Base-by-base conservation (phyloP, 2,797 vertebrate genomes). In the Artibeus jamaicensis region DNA sequence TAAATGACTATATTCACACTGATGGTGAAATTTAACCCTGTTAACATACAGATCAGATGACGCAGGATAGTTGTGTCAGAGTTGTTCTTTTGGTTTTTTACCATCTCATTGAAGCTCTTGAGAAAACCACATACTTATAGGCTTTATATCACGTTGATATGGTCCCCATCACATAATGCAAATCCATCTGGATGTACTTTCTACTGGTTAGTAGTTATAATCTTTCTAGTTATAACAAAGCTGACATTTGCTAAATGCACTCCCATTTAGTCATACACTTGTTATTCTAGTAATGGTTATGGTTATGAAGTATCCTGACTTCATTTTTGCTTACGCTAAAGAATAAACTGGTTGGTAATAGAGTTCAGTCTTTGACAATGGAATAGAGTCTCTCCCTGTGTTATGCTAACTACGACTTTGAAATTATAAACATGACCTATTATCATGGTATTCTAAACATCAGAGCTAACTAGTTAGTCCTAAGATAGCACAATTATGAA, bases 111-210 rank as follows among this genome's bases (percentile, higher is more conserved):
- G 67, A 89, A 26, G 19, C 26, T 81, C 32, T 85, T 34, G 3
- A 92, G 82, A 94, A 94, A 92, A 46, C 10, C 82, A 68, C 19
- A 34, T 84, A 32, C 34, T 32, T 68, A 65, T 57, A 95, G 55
- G 32, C 44, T 93, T 92, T 79, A 86, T 59, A 29, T 65, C 32
- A 70, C 26, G 67, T 48, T 82, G 34, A 68, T 81, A 32, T 46
- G 57, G n/a, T 84, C 11, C 8, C 19, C 29, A 37, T 89, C 14
- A 77, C 26, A 71, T 93, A 91, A 78, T 62, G 39, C 50, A 96
- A 86, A 81, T 76, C 77, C 57, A 65, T 84, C 86, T 92, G 77
- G n/a, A 59, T 70, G 16, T 85, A 42, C 91, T 90, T 96, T 95
- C n/a, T 90, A 24, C 53, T 76, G 65, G 34, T 46, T 59, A 65